Conservation (phyloP, 2,797 vertebrate genomes). For the Agapornis canus region DNA sequence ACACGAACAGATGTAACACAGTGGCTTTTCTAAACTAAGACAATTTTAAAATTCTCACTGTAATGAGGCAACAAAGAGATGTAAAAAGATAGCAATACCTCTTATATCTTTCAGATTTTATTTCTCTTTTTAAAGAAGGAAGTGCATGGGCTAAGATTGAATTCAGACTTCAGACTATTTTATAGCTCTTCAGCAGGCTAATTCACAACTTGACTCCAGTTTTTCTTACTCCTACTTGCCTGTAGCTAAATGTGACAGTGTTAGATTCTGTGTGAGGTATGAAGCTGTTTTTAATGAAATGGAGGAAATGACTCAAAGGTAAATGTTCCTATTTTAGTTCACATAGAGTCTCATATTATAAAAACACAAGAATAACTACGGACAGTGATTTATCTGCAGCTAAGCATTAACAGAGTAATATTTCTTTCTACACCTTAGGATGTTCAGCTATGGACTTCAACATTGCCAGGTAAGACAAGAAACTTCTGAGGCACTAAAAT, state of each 20-base stretch:
- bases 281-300: slow-evolving; percentile 53
- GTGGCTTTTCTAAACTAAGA: background rate
- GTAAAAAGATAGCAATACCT: background rate
- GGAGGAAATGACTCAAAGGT: slow-evolving; percentile 48
- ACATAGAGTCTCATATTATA: background rate
- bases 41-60: background rate
- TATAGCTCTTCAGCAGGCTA: slow-evolving; percentile 12
- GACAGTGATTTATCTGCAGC: slow-evolving; percentile 19
- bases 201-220: slow-evolving; percentile 3
- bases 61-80: background rate
- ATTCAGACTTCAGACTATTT: slow-evolving; percentile 19
- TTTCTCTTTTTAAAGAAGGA: slow-evolving; percentile 14
- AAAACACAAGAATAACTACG: slow-evolving; percentile 24
- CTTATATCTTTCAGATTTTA: background rate
- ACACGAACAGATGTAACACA: background rate
- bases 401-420: background rate
- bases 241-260: slow-evolving; percentile 45
- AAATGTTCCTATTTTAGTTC: slow-evolving; percentile 31
- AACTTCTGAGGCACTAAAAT: background rate
- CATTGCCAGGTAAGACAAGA: background rate
- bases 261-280: slow-evolving; percentile 35
- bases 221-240: slow-evolving; percentile 34
- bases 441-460: background rate
- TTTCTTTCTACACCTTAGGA: background rate
- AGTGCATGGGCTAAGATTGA: background rate